Evolutionary conservation across 1,140 invertebrate species (phyloP).

Genomic region (Sycobia sp.): DNA sequence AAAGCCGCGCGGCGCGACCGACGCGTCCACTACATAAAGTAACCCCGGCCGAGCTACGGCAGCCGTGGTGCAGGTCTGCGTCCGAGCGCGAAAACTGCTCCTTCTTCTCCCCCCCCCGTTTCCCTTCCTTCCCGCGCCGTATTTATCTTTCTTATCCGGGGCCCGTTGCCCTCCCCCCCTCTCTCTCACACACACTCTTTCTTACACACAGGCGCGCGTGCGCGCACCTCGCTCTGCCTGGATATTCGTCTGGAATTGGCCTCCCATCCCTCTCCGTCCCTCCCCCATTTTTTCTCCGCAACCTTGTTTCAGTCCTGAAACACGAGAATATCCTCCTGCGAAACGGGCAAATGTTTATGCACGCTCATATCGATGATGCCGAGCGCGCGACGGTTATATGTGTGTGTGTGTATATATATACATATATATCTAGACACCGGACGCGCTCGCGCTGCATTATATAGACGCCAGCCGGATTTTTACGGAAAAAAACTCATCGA

Average conservation of each 20-base stretch:
- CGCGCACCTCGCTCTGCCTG: background rate
- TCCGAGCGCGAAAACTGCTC: conserved; percentile 30
- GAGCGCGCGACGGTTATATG: background rate
- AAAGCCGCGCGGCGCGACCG: too few species aligned
- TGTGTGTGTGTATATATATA: too few species aligned
- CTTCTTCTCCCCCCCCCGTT: conserved; percentile 35
- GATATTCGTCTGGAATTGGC: conserved; percentile 14
- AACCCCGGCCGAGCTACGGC: conserved; percentile 35
- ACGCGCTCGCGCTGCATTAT: too few species aligned
- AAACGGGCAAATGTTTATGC: conserved; percentile 23
- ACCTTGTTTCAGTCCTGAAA: conserved; percentile 29
- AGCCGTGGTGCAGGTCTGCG: conserved; percentile 17
- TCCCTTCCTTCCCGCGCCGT: too few species aligned
- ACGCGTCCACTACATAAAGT: conserved; percentile 56
- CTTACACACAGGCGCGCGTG: too few species aligned
- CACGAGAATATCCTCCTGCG: background rate
- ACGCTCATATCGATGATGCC: conserved; percentile 14
- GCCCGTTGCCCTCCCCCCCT: conserved; percentile 16
- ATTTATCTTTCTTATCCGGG: conserved; percentile 56
- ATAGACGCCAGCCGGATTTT: too few species aligned
- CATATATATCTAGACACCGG: too few species aligned
- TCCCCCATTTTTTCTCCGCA: background rate
- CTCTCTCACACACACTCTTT: background rate
- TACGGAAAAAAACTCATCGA: conserved; percentile 43
- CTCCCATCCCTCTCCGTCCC: conserved; percentile 6